phyloP scores from a whole-genome alignment of 2,113 vertebrate species.

The Saccopteryx bilineata region DNA sequence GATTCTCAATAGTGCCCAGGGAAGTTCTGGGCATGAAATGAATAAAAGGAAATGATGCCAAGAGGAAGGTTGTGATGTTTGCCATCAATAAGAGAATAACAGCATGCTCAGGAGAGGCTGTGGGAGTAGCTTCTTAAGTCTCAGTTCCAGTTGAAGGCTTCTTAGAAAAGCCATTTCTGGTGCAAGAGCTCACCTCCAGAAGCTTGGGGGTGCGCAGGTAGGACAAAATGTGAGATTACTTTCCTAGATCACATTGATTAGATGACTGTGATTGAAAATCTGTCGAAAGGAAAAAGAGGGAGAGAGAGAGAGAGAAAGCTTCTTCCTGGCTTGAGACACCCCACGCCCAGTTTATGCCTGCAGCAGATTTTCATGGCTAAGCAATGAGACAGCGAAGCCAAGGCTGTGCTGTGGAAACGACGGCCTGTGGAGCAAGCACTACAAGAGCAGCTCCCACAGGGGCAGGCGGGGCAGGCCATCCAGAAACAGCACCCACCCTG shows the following conservation, averaged over 20 bases:
- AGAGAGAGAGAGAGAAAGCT: not conserved
- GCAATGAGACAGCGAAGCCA: not conserved
- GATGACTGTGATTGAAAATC: conserved; percentile 10
- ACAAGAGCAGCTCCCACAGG: not conserved
- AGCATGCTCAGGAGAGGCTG: not conserved
- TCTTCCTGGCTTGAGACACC: not conserved
- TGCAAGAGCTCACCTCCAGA: not conserved
- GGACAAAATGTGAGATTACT: not conserved
- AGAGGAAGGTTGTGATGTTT: not conserved
- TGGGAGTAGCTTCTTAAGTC: not conserved
- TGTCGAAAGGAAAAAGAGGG: not conserved
- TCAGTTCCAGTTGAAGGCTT: not conserved
- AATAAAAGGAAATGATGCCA: not conserved
- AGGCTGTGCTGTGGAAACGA: not conserved
- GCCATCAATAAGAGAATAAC: not conserved
- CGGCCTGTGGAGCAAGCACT: not conserved
- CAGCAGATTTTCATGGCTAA: not conserved
- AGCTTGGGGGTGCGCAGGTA: not conserved
- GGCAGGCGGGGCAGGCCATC: rapidly evolving
- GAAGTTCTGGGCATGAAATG: conserved; percentile 10
- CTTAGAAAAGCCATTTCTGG: not conserved
- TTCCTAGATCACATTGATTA: not conserved
- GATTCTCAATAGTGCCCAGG: not conserved
- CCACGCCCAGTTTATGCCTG: not conserved
- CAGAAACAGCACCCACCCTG: not conserved